Evolutionary conservation across 2,797 vertebrate species (phyloP).

Genomic region (Nyctalus aviator): DNA sequence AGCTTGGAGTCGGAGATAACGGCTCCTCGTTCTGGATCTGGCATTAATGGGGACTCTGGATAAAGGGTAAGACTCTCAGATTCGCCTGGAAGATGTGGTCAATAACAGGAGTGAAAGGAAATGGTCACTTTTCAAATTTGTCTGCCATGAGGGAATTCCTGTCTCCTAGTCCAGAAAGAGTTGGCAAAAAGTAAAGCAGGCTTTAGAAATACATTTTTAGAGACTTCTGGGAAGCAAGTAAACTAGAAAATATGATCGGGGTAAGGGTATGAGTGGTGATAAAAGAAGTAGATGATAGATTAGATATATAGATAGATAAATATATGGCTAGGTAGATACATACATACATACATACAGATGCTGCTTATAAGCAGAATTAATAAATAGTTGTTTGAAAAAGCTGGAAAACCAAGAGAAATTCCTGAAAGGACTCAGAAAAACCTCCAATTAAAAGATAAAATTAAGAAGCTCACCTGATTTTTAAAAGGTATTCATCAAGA

Average conservation of each 20-base stretch:
- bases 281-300: neutral
- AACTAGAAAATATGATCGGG: neutral
- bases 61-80: neutral
- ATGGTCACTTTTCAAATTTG: neutral
- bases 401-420: neutral
- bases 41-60: neutral
- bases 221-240: neutral
- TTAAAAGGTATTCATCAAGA: neutral
- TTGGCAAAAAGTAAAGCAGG: neutral
- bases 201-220: constrained; percentile 24
- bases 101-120: neutral
- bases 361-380: neutral
- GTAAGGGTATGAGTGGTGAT: neutral
- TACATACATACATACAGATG: neutral
- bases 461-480: neutral
- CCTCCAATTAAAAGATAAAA: neutral
- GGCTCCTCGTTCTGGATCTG: neutral
- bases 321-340: neutral
- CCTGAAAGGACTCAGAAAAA: neutral
- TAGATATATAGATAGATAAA: neutral
- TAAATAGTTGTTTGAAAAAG: neutral
- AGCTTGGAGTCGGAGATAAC: neutral
- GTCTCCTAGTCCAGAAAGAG: neutral
- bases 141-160: neutral
- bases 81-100: neutral